Evolutionary conservation across 2,797 vertebrate species (phyloP).

Genomic region (Pipistrellus nathusii): DNA sequence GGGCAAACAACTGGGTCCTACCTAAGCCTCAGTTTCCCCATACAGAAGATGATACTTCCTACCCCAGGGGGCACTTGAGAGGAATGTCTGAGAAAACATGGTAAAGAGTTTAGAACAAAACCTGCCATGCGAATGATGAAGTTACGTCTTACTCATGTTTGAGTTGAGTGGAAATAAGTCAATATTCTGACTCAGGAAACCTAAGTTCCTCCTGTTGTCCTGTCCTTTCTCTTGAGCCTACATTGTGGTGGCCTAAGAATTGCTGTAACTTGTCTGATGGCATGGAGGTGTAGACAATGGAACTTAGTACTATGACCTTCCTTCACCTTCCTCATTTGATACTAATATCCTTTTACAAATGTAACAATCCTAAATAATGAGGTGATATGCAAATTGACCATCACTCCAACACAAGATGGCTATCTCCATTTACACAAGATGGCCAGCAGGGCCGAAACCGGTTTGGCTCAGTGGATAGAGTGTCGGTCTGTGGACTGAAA

Average conservation of each 20-base stretch:
- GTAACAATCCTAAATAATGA: neutral
- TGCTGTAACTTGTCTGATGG: neutral
- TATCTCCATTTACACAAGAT: too few species aligned
- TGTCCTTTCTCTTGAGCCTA: neutral
- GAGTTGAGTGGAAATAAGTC: neutral
- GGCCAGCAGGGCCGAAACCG: too few species aligned
- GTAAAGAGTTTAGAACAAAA: neutral
- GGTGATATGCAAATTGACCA: too few species aligned
- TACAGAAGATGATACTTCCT: neutral
- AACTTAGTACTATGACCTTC: neutral
- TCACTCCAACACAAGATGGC: too few species aligned
- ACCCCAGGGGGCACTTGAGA: neutral
- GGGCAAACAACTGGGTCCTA: neutral
- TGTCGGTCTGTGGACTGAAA: too few species aligned
- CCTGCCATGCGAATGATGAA: neutral
- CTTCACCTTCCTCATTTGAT: conserved; percentile 1
- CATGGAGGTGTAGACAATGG: neutral
- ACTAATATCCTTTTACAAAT: neutral
- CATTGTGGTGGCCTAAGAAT: neutral
- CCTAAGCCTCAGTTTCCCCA: neutral
- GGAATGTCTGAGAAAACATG: neutral
- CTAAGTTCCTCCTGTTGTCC: neutral
- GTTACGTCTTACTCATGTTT: neutral
- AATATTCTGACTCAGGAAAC: neutral
- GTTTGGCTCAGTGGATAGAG: too few species aligned